A percentile compares a stretch with the other conserved stretches of the same genome.
These are phyloP conservation scores for Spilarctia lutea DNA, from an alignment of 2,888 invertebrate species.

Conservation along the genomic window DNA sequence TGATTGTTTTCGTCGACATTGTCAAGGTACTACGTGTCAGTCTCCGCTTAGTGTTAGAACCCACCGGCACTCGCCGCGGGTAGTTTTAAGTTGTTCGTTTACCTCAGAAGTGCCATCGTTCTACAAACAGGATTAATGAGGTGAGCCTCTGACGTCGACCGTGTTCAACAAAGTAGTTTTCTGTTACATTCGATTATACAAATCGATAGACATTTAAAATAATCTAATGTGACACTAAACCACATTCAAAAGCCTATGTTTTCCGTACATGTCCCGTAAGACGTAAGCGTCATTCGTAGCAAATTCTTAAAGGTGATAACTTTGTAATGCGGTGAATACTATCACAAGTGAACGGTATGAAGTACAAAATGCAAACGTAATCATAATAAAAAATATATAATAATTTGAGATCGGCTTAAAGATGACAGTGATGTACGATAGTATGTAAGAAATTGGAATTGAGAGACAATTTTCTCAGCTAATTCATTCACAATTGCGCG, in stretches of 20 bases:
- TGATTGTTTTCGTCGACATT: slow-evolving; percentile 74
- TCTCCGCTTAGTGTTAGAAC: slow-evolving; percentile 52
- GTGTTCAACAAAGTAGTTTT: slow-evolving; percentile 10
- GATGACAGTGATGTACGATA: slow-evolving; percentile 67
- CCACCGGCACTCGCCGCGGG: slow-evolving; percentile 51
- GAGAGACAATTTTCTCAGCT: slow-evolving; percentile 63
- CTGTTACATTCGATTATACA: slow-evolving; percentile 24
- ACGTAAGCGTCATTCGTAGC: slow-evolving; percentile 41
- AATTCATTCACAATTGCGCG: slow-evolving; percentile 52
- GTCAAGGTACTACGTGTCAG: slow-evolving; percentile 71
- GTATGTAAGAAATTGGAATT: slow-evolving; percentile 78
- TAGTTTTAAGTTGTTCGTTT: slow-evolving; percentile 77
- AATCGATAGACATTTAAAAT: slow-evolving; percentile 13
- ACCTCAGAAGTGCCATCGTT: slow-evolving; percentile 82
- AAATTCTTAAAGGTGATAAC: slow-evolving; percentile 37
- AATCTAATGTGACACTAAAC: slow-evolving; percentile 21
- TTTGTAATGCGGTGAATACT: slow-evolving; percentile 61
- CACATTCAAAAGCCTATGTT: slow-evolving; percentile 14
- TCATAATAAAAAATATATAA: slow-evolving; percentile 67
- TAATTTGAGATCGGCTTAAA: slow-evolving; percentile 79
- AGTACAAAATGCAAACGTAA: slow-evolving; percentile 79
- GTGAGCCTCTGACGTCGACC: slow-evolving; percentile 37
- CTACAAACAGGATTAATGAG: slow-evolving; percentile 45
- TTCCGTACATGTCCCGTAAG: slow-evolving; percentile 39
- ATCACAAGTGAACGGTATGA: slow-evolving; percentile 65